Evolutionary conservation across 2,797 vertebrate genomes (phyloP), one percentile per base, ranked within the genome.

Genomic region (Enteromius viviparus): DNA sequence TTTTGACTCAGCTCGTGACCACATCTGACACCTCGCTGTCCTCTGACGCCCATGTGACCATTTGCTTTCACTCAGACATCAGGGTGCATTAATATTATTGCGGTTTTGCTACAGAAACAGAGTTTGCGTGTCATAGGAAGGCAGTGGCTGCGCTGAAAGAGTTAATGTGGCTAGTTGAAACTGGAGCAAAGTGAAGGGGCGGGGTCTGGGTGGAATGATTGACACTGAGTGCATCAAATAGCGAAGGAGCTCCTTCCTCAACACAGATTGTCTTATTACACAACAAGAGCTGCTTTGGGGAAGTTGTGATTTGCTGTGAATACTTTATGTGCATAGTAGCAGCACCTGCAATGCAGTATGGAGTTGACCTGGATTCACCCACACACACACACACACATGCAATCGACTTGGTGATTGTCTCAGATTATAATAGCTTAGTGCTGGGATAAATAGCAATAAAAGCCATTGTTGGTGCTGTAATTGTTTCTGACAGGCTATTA

Each of bases 291-390:
- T 26, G 58, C 55, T 85, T 64, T 85, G 42, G 29, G 26, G 72
- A 76, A 21, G 75, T 53, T 68, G 19, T 58, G 82, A 74, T 74
- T 53, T 74, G 17, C 78, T 72, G 80, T 65, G 58, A 81, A 66
- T 42, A 12, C 78, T 77, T 75, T 32, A 26, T 37, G 40, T 82
- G 68, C 58, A 60, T 71, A 74, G 71, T 85, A 51, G 37, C 19
- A 69, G 83, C 68, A 78, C 69, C 85, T 88, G 89, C 87, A 87
- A 69, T 87, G 82, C 82, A 87, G 82, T 76, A 78, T 55, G 26
- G 47, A 71, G 62, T 45, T 87, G 88, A 84, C 88, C 88, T 89
- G 88, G 78, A 87, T 89, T 87, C 85, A 79, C 78, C 87, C 55
- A 12, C 68, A 60, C 34, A 55, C 64, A 40, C 45, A 12, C 68